A percentile compares a stretch with the other conserved stretches of the same genome.
These are phyloP conservation scores for Pristionchus arcanus DNA, from an alignment of 2,888 invertebrate genomes.

Conservation along the genomic window DNA sequence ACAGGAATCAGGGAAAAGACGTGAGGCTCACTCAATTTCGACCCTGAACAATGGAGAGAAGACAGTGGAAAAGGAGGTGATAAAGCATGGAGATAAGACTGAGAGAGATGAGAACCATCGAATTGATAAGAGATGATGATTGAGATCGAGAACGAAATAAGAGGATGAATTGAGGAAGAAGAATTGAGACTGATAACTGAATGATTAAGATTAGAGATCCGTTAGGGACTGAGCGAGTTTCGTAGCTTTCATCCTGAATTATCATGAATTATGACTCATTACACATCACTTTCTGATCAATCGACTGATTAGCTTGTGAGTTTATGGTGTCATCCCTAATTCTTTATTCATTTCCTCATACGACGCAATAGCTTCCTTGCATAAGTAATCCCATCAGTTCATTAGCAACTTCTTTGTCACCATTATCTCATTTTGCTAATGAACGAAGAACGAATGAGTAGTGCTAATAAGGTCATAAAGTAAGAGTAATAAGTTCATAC, in stretches of 20 bases:
- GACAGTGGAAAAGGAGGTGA: neutral
- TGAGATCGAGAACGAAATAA: neutral
- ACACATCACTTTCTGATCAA: neutral
- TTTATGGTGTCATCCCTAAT: slow-evolving; percentile 13
- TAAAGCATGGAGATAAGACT: neutral
- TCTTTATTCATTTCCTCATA: neutral
- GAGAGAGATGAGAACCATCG: neutral
- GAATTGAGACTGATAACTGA: neutral
- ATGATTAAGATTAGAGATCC: neutral
- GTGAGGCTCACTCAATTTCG: neutral
- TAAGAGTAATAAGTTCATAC: neutral
- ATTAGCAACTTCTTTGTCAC: neutral
- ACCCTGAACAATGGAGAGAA: slow-evolving; percentile 1
- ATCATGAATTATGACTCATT: neutral
- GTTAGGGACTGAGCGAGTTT: neutral
- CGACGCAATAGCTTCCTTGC: neutral
- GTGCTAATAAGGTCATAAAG: neutral
- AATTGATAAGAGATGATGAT: neutral
- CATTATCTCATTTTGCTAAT: neutral
- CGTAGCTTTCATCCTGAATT: neutral
- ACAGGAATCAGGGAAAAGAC: neutral
- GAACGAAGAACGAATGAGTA: neutral
- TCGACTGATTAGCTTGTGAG: slow-evolving; percentile 8
- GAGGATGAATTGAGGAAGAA: slow-evolving; percentile 15
- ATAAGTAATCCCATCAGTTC: neutral